Base-by-base conservation (phyloP, 1,140 invertebrate species). In the Drosophila saltans region DNA sequence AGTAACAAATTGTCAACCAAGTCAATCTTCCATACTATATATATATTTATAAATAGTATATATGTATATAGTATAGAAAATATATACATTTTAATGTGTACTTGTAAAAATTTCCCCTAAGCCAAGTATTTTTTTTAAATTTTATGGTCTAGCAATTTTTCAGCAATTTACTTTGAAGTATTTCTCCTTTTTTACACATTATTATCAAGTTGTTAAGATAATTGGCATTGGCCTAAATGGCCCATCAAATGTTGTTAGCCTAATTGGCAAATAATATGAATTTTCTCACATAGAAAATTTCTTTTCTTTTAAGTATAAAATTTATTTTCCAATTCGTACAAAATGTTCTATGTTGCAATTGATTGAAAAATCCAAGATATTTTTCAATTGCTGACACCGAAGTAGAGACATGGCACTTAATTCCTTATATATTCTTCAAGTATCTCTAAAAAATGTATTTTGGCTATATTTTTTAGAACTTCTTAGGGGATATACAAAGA, bases 211-310 rank as follows among this genome's bases (percentile, higher is more conserved):
- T 80, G 78, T 76, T 65, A 75, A 62, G 58, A 66, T 82, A 82
- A 82, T 83, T 82, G 80, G 64, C 80, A 79, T 83, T 79, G 83
- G 80, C 65, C 65, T n/a, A 69, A 75, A 58, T 78, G 57, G 40
- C 58, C 48, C 39, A 28, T 24, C 28, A 21, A 64, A 36, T 59
- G 33, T 81, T 79, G 80, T 82, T 81, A 82, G 73, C 74, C 56
- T 74, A 59, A 77, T 64, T 69, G 45, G 5, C 16, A 33, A 57
- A 57, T 6, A n/a, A 30, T 33, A 6, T 30, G 11, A 10, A 8
- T 7, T 57, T 56, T 57, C n/a, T 11, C 10, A 33, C 3, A 1
- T 48, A 16, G 16, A 16, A 16, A 16, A 16, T 16, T 16, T 16
- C 16, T 16, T 16, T 16, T 16, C 16, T 16, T 16, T 16, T 16